phyloP scores from a whole-genome alignment of 2,888 invertebrate genomes.

The Scaptomyza flava region DNA sequence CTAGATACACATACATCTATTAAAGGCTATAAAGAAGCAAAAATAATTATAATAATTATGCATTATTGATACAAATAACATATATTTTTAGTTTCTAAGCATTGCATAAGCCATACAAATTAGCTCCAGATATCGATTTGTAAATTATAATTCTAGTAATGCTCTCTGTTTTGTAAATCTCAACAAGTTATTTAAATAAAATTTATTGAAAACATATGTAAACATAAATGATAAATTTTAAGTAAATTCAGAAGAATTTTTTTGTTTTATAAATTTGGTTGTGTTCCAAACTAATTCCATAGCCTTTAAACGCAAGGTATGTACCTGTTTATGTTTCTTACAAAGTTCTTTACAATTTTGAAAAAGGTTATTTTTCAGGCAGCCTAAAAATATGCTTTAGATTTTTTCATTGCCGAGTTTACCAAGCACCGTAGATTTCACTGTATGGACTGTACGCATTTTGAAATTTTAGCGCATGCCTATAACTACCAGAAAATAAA shows the following conservation, averaged over 20 bases:
- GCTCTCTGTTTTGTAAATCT: constrained; percentile 78
- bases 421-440: not conserved
- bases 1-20: constrained; percentile 54
- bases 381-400: not conserved
- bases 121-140: constrained; percentile 68
- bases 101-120: constrained; percentile 59
- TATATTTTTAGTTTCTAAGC: constrained; percentile 46
- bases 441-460: not conserved
- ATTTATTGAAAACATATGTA: constrained; percentile 71
- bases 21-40: constrained; percentile 31
- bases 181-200: constrained; percentile 78
- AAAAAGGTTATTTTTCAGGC: not conserved
- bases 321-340: no score
- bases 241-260: no score
- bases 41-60: constrained; percentile 17
- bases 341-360: no score
- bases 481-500: not conserved
- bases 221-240: not conserved
- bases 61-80: constrained; percentile 42
- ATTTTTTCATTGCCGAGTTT: no score
- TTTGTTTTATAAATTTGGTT: no score
- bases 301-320: no score
- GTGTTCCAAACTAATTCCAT: no score
- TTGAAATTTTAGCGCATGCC: not conserved
- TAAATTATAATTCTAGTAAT: constrained; percentile 70